Base-by-base conservation (phyloP, 2,797 vertebrate genomes). In the Caiman crocodilus region DNA sequence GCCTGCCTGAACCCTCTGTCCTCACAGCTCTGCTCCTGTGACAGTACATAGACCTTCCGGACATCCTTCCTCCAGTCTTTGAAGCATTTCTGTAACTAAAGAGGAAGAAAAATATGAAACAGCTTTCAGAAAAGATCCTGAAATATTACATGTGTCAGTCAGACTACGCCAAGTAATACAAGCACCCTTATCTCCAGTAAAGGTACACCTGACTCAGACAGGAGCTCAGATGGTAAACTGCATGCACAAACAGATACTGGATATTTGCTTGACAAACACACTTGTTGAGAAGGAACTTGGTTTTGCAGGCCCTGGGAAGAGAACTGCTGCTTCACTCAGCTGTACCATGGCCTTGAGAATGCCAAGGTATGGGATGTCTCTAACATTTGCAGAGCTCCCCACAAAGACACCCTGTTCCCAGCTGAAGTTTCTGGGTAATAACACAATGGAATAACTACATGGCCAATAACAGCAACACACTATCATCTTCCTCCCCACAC, bases 51-150 rank as follows among this genome's bases (percentile, higher is more conserved):
- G 5, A 89, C 95, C 15, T 92, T 82, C 56, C 0, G 74, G 69
- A 76, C 1, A 0, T 74, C 32, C 69, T 84, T 95, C 82, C 82
- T 94, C 85, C 89, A 76, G 78, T 79, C 84, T 11, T 13, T 14
- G 59, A 57, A 82, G 55, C 75, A 50, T 76, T 91, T 95, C 88
- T 97, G 96, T 65, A 98, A 86, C 97, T 98, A 94, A 76, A 14
- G 71, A 59, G 78, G 82, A 59, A 74, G 64, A 76, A 55, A 73
- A 87, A 93, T 0, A 82, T 0, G 82, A 82, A 96, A 14, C 79
- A 85, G 79, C 77, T 89, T 76, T 87, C 14, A 32, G 30, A 89
- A 15, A 32, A 90, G 63, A 14, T 69, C 63, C 76, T 28, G 15
- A 80, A 82, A 2, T 69, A 78, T 23, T 85, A 79, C 73, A 67